Evolutionary conservation across 2,113 vertebrate genomes (phyloP).

Genomic region (Cynocephalus volans): DNA sequence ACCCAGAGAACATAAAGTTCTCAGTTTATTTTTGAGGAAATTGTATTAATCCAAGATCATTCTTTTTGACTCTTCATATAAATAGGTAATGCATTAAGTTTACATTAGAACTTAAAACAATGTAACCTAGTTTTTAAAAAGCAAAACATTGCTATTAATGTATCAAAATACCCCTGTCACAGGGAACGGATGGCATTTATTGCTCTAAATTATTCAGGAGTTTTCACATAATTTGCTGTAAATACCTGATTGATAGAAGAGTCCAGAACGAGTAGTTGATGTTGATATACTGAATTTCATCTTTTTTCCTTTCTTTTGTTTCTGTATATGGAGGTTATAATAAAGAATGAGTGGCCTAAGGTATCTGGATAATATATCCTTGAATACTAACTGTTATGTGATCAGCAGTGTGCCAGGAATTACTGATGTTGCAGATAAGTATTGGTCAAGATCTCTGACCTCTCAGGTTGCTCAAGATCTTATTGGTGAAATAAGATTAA

Average conservation of each 20-base stretch:
- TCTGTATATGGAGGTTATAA: neutral
- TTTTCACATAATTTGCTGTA: conserved; percentile 66
- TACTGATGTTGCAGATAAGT: neutral
- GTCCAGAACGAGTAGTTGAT: conserved; percentile 13
- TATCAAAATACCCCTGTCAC: conserved; percentile 14
- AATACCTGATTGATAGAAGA: conserved; percentile 60
- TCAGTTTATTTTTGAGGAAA: conserved; percentile 51
- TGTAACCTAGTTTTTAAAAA: conserved; percentile 67
- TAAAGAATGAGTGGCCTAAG: neutral
- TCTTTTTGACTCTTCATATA: conserved; percentile 66
- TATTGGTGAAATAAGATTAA: conserved; percentile 46
- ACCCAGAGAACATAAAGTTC: conserved; percentile 60
- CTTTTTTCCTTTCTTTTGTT: neutral
- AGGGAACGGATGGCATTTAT: conserved; percentile 30
- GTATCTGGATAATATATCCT: neutral
- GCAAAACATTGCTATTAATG: conserved; percentile 36
- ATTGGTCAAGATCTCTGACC: neutral
- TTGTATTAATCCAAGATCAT: conserved; percentile 61
- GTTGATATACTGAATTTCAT: neutral
- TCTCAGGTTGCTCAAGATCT: neutral
- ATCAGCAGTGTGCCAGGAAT: neutral
- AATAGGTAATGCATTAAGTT: conserved; percentile 62
- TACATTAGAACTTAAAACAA: conserved; percentile 68
- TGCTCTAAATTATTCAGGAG: conserved; percentile 63
- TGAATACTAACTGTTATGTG: neutral